Conservation (phyloP, 1,140 invertebrate genomes). For the Grapholita molesta region DNA sequence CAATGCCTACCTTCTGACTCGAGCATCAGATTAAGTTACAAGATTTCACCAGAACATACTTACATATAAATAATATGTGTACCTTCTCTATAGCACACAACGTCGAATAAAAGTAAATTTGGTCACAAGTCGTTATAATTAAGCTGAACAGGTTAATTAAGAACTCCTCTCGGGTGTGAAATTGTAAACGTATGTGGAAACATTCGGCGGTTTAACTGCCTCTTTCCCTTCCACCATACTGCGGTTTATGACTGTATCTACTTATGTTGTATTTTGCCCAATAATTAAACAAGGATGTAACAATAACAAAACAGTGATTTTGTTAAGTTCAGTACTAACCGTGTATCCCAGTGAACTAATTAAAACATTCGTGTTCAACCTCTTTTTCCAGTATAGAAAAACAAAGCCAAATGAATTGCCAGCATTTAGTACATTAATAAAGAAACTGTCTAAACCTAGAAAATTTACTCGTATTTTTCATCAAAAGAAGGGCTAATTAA, state of each 20-base stretch:
- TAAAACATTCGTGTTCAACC: no score
- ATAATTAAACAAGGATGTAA: not conserved
- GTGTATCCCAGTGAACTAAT: no score
- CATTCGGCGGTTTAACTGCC: constrained; percentile 37
- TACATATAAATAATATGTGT: not conserved
- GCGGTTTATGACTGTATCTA: not conserved
- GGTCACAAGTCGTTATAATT: constrained; percentile 46
- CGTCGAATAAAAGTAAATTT: constrained; percentile 21
- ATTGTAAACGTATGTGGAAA: constrained; percentile 58
- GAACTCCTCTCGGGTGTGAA: constrained; percentile 48
- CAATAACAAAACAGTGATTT: no score
- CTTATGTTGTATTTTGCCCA: not conserved
- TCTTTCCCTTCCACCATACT: constrained; percentile 17
- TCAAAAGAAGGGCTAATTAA: not conserved
- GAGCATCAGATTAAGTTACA: no score
- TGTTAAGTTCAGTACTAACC: no score
- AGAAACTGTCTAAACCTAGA: no score
- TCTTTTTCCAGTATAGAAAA: no score
- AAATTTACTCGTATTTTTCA: not conserved
- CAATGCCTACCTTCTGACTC: no score
- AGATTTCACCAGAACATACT: no score
- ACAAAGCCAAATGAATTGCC: not conserved
- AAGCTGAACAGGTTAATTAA: constrained; percentile 58
- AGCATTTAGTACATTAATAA: not conserved
- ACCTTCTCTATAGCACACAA: constrained; percentile 24